A percentile compares a stretch with the other conserved stretches of the same genome.
Evolutionary conservation across 2,888 invertebrate species (phyloP).

Genomic region (Hemistola chrysoprasaria): DNA sequence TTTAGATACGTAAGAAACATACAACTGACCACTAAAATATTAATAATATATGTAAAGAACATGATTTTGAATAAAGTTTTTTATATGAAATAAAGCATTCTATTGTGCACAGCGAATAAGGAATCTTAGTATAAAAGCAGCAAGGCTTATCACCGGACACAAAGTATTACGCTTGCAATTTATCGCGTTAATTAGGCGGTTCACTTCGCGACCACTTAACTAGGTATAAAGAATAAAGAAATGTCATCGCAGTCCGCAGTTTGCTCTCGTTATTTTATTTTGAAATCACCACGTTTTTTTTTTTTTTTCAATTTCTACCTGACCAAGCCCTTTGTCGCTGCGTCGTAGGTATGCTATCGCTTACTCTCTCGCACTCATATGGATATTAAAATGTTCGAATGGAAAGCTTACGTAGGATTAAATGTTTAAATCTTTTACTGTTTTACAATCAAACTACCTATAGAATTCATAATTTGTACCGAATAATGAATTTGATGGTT

Average conservation of each 20-base stretch:
- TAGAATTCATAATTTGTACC: slow-evolving; percentile 15
- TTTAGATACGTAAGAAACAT: no score
- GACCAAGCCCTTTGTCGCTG: slow-evolving; percentile 47
- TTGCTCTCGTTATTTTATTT: slow-evolving; percentile 26
- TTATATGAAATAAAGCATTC: no score
- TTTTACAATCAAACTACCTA: slow-evolving; percentile 7
- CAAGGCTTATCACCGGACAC: slow-evolving; percentile 11
- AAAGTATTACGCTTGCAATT: slow-evolving; percentile 17
- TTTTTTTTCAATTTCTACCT: slow-evolving; percentile 46
- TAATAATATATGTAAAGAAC: no score
- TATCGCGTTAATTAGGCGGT: slow-evolving; percentile 20
- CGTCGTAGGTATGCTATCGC: slow-evolving; percentile 37
- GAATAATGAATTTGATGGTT: slow-evolving; percentile 16
- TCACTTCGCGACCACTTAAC: slow-evolving; percentile 19
- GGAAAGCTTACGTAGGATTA: slow-evolving; percentile 28
- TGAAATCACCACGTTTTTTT: slow-evolving; percentile 36
- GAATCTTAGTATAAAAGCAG: no score
- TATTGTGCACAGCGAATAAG: no score
- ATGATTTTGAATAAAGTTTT: no score
- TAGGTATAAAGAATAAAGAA: slow-evolving; percentile 22
- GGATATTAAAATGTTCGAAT: slow-evolving; percentile 25
- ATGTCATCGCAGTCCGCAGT: slow-evolving; percentile 24
- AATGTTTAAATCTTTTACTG: slow-evolving; percentile 18
- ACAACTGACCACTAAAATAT: no score
- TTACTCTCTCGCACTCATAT: slow-evolving; percentile 30